Evolutionary conservation across 2,113 vertebrate genomes (phyloP), one percentile per base, ranked within the genome.

Genomic region (Colossoma macropomum): DNA sequence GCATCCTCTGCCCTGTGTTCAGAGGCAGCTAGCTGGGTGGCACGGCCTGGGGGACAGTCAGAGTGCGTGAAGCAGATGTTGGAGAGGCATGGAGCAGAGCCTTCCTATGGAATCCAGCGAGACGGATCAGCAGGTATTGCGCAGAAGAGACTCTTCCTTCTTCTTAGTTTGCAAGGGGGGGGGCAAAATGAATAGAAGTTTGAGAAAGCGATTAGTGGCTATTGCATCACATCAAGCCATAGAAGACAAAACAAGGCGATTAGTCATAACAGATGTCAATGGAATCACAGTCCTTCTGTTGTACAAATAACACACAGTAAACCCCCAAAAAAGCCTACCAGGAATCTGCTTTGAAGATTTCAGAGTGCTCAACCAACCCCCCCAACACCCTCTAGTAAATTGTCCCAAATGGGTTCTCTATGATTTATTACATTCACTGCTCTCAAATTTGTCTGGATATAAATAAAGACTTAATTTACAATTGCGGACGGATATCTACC

Each of bases 11-110:
- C 66, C 27, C 85, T 75, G 76, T 69, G 34, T 81, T 63, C 23
- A 56, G 63, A 50, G 69, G 84, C 79, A 76, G 54, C 89, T 86
- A 82, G 82, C 71, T 92, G 91, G 90, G 92, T 91, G 92, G 90
- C 88, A 82, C 32, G 28, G 75, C 75, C 88, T 70, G 74, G 76
- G 74, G 81, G 81, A 56, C 38, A 41, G 63, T 68, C 48, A 69
- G 74, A 48, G 34, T 83, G 81, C 63, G 15, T 83, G 52, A 77
- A 76, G 81, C 63, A 76, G 81, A 83, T 75, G 80, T 81, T 73
- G 12, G 69, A 63, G 60, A 63, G 77, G 27, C 28, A n/a, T 3
- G 62, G 12, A 71, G 78, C 16, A 76, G 45, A 79, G 66, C 28
- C 27, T 19, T 32, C 25, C 48, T 1, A 19, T 52, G 60, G 41